phyloP scores from a whole-genome alignment of 2,797 vertebrate species.

The Sebastes glaucus region DNA sequence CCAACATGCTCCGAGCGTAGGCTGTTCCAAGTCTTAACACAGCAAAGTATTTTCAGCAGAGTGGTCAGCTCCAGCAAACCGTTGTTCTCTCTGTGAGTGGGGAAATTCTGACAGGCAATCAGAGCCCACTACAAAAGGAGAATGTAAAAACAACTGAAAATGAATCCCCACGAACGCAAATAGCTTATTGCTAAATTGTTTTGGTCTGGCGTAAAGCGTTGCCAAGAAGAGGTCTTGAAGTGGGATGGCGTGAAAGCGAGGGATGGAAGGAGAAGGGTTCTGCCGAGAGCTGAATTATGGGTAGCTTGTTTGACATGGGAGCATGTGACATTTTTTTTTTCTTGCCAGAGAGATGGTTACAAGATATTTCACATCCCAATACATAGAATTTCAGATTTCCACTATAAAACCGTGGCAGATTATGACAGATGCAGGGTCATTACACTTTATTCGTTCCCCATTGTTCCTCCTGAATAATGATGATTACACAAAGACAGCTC shows the following conservation, averaged over 20 bases:
- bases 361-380: constrained; percentile 14
- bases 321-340: neutral
- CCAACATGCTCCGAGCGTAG: neutral
- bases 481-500: neutral
- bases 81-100: constrained; percentile 43
- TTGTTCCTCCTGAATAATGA: constrained; percentile 3
- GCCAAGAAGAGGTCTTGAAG: constrained; percentile 66
- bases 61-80: constrained; percentile 44
- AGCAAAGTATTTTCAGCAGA: constrained; percentile 40
- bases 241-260: constrained; percentile 55
- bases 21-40: constrained; percentile 36
- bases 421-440: constrained; percentile 16
- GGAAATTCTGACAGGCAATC: constrained; percentile 70
- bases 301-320: constrained; percentile 32
- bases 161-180: constrained; percentile 65
- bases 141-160: constrained; percentile 74
- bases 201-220: constrained; percentile 61
- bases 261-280: constrained; percentile 30
- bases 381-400: neutral
- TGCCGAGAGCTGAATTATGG: constrained; percentile 36
- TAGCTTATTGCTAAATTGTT: constrained; percentile 75
- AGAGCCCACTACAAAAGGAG: constrained; percentile 63
- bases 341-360: neutral
- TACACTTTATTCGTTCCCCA: neutral
- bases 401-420: neutral